These are phyloP conservation scores for Cathartes aura DNA, from an alignment of 2,113 vertebrate species.

Conservation along the genomic window DNA sequence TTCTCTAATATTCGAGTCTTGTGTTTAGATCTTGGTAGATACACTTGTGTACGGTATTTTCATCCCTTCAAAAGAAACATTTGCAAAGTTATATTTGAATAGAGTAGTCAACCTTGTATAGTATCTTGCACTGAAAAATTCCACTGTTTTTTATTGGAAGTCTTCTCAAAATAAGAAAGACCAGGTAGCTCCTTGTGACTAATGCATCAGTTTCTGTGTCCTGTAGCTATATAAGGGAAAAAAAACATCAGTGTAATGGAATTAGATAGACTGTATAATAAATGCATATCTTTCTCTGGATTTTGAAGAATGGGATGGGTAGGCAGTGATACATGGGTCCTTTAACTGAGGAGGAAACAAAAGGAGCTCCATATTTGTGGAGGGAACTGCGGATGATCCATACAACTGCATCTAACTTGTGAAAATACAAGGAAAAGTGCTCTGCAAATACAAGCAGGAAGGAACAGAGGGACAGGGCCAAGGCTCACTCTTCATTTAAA, in stretches of 20 bases:
- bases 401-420: background rate
- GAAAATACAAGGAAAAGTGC: background rate
- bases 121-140: background rate
- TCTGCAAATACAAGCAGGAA: background rate
- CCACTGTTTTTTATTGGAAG: background rate
- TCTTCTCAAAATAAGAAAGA: background rate
- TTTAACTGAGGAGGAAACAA: background rate
- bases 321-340: background rate
- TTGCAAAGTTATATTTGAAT: background rate
- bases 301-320: background rate
- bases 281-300: background rate
- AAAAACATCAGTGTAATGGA: accelerated
- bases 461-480: background rate
- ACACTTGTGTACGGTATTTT: background rate
- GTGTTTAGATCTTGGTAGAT: background rate
- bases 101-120: background rate
- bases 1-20: background rate
- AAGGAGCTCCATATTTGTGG: background rate
- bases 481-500: background rate
- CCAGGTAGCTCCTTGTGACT: background rate
- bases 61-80: background rate
- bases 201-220: background rate
- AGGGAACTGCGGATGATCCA: background rate
- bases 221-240: background rate
- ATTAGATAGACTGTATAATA: background rate